Percentiles rank a stretch among this genome's conserved stretches.
Evolutionary conservation across 2,888 invertebrate species (phyloP).

Genomic region (Drosophila anceps): DNA sequence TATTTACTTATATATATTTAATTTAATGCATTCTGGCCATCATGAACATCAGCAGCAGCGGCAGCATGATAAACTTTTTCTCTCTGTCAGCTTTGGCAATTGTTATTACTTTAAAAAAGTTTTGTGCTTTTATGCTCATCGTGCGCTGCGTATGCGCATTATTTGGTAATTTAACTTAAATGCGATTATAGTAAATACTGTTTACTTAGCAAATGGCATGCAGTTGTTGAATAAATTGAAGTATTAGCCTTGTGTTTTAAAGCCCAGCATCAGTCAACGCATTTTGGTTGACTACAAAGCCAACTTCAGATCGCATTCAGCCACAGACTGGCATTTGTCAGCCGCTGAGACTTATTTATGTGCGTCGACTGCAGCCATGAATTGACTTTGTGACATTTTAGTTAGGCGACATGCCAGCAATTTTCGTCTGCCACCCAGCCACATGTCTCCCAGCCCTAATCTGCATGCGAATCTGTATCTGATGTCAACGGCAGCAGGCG

Average conservation of each 20-base stretch:
- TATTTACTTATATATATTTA: conserved; percentile 62
- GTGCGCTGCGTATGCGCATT: conserved; percentile 29
- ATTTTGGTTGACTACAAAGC: conserved; percentile 28
- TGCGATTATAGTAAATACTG: conserved; percentile 33
- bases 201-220: conserved; percentile 27
- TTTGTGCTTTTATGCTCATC: conserved; percentile 18
- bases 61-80: conserved; percentile 52
- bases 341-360: conserved; percentile 71
- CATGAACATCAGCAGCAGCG: conserved; percentile 41
- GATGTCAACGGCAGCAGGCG: conserved; percentile 64
- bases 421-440: conserved; percentile 1
- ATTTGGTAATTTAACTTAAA: conserved; percentile 32
- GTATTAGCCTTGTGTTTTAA: conserved; percentile 5
- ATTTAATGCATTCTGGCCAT: conserved; percentile 68
- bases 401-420: conserved; percentile 49
- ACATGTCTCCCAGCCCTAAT: conserved; percentile 29
- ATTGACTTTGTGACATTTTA: conserved; percentile 69
- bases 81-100: conserved; percentile 47
- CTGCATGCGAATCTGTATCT: conserved; percentile 40
- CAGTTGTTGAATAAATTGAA: background rate
- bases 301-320: conserved; percentile 5
- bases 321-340: conserved; percentile 47
- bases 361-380: conserved; percentile 70
- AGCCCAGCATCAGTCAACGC: conserved; percentile 57
- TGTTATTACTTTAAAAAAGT: conserved; percentile 60